Conservation (phyloP, 2,113 vertebrate species). For the Rhinopomastus cyanomelas region DNA sequence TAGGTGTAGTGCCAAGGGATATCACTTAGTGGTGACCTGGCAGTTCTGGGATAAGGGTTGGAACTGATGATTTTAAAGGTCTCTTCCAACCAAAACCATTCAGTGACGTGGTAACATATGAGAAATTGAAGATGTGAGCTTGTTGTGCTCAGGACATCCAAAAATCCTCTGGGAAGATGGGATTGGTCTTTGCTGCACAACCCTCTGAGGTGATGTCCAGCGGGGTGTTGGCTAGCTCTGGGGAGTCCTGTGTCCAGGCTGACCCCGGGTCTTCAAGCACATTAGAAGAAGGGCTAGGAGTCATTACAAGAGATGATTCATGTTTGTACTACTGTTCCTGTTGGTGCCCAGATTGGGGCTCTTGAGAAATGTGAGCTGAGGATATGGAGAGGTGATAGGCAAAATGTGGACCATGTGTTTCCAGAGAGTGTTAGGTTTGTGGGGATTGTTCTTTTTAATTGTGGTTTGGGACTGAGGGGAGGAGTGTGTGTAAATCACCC, state of each 20-base stretch:
- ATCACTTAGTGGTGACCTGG: too few relatives aligned
- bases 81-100: too few relatives aligned
- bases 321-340: neutral
- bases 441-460: neutral
- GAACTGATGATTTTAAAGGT: too few relatives aligned
- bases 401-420: neutral
- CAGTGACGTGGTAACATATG: neutral
- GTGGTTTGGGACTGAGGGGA: neutral
- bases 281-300: neutral
- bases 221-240: neutral
- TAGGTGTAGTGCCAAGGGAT: too few relatives aligned
- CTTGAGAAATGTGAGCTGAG: neutral
- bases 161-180: neutral
- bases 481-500: accelerated
- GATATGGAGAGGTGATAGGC: neutral
- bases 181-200: accelerated
- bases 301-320: neutral
- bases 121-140: neutral
- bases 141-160: neutral
- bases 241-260: neutral
- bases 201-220: neutral
- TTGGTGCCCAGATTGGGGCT: accelerated
- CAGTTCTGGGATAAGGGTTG: too few relatives aligned
- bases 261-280: neutral
- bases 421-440: neutral